Conservation (phyloP, 2,888 invertebrate genomes). For the Diadegma fenestrale region DNA sequence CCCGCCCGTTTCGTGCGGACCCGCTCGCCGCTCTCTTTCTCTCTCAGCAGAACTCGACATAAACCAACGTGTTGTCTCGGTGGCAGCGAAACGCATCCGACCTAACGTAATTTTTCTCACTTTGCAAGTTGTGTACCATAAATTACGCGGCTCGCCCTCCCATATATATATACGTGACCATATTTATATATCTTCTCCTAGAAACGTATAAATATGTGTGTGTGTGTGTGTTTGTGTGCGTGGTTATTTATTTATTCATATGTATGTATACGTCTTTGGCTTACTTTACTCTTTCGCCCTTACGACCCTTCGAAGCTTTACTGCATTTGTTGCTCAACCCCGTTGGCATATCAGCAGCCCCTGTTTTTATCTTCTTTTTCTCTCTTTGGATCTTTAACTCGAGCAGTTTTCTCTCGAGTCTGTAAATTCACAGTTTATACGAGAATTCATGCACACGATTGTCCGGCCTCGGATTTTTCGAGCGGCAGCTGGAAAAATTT, state of each 20-base stretch:
- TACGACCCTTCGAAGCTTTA: slow-evolving; percentile 47
- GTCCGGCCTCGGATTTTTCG: background rate
- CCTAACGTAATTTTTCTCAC: slow-evolving; percentile 83
- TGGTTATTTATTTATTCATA: slow-evolving; percentile 43
- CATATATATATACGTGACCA: slow-evolving; percentile 19
- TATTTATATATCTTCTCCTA: slow-evolving; percentile 40
- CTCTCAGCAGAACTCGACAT: slow-evolving; percentile 66
- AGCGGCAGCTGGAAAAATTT: background rate
- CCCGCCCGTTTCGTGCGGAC: slow-evolving; percentile 51
- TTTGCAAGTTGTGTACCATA: slow-evolving; percentile 82
- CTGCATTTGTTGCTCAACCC: slow-evolving; percentile 66
- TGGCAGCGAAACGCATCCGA: slow-evolving; percentile 74
- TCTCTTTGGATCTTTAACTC: background rate
- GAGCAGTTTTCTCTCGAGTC: slow-evolving; percentile 3
- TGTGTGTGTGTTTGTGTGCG: slow-evolving; percentile 30
- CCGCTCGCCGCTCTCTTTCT: slow-evolving; percentile 59
- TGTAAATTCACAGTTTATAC: slow-evolving; percentile 7
- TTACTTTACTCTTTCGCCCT: slow-evolving; percentile 65
- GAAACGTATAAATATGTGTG: slow-evolving; percentile 12
- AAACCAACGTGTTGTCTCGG: slow-evolving; percentile 79
- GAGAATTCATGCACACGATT: background rate
- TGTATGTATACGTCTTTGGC: slow-evolving; percentile 41
- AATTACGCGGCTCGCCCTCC: slow-evolving; percentile 76
- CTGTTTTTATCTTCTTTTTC: slow-evolving; percentile 29
- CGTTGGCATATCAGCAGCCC: slow-evolving; percentile 23